Evolutionary conservation across 2,888 invertebrate genomes (phyloP).

Genomic region (Pegoplata infirma): DNA sequence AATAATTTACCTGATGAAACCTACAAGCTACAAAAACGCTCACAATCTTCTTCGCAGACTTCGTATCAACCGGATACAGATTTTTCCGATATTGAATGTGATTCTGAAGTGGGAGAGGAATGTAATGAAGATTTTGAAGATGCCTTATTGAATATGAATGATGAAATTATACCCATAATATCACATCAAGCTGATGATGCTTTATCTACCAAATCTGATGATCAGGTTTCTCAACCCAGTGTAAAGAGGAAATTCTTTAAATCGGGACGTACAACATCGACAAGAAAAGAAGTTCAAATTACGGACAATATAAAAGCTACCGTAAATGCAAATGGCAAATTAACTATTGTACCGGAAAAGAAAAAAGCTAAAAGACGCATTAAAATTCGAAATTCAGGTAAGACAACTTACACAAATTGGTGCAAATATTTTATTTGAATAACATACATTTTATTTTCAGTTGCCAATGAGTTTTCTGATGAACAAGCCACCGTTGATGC

Average conservation of each 20-base stretch:
- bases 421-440: neutral
- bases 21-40: neutral
- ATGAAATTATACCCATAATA: slow-evolving; percentile 69
- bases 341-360: slow-evolving; percentile 68
- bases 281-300: slow-evolving; percentile 73
- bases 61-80: slow-evolving; percentile 51
- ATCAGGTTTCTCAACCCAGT: slow-evolving; percentile 41
- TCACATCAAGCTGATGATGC: slow-evolving; percentile 35
- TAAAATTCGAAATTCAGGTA: slow-evolving; percentile 61
- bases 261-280: slow-evolving; percentile 68
- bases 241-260: slow-evolving; percentile 75
- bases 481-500: slow-evolving; percentile 76
- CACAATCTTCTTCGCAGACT: slow-evolving; percentile 4
- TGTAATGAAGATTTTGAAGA: slow-evolving; percentile 38
- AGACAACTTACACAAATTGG: slow-evolving; percentile 9
- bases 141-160: slow-evolving; percentile 60
- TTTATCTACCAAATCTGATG: slow-evolving; percentile 46
- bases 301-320: slow-evolving; percentile 74
- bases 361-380: slow-evolving; percentile 63
- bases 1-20: slow-evolving; percentile 42
- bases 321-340: slow-evolving; percentile 71
- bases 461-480: slow-evolving; percentile 71
- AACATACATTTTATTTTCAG: slow-evolving; percentile 29
- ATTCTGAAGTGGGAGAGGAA: slow-evolving; percentile 63
- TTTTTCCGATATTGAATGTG: slow-evolving; percentile 69